Base-by-base conservation (phyloP, 2,888 invertebrate genomes). In the Ellobium chinense region DNA sequence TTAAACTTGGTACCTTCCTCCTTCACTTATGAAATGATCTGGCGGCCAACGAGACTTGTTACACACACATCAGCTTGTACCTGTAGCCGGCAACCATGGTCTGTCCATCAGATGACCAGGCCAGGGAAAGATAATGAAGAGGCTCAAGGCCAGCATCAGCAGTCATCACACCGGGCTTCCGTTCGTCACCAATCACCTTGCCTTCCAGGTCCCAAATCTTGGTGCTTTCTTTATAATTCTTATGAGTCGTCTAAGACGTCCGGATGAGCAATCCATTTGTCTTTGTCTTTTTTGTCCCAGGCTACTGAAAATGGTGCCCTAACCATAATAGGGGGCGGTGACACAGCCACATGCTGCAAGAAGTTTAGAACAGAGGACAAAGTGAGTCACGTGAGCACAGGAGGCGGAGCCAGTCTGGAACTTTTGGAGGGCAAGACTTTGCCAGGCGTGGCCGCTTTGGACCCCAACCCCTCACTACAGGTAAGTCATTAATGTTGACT, bases 81-180 rank as follows among this genome's bases (percentile, higher is more conserved):
- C 99, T 98, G 94, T 99, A 99, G 82, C 99, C 99, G 92, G 99
- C 98, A 92, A 99, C 99, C 90, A 99, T 95, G 68, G 99, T 99
- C 94, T 99, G 99, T 85, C 99, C 99, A 93, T 99, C 99, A 72
- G 98, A 97, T 82, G 99, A 99, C 99, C 99, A 99, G 31, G 99
- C 98, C 91, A 99, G 94, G 5, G 98, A 99, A 87, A 98, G 95
- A 94, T 99, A 99, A 93, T 98, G 97, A 66, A 99, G 98, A 87
- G 97, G 97, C 91, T 97, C 97, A 72, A 97, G 96, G 94, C 98
- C 98, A 74, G 89, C 85, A 79, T 95, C 94, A 34, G 95, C 91
- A 94, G 94, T 91, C 84, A 98, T 96, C 88, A 99, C 97, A 92
- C 99, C 99, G n/a, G 98, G 98, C 92, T 96, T 96, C 87, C 99